These are phyloP conservation scores for Troglohyphantes excavatus DNA, from an alignment of 2,888 invertebrate species.

Conservation along the genomic window DNA sequence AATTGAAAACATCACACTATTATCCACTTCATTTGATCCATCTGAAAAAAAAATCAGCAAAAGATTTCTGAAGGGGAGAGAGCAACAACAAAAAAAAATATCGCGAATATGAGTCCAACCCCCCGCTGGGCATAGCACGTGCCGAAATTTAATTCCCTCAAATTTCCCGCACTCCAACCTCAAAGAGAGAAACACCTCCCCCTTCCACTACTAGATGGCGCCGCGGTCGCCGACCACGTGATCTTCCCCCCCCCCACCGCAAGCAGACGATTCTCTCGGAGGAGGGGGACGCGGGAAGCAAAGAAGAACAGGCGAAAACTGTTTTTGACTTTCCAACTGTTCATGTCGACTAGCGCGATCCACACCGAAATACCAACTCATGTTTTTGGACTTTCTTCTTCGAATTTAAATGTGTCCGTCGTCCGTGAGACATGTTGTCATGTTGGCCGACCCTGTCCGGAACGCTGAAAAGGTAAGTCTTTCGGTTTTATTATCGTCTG, in stretches of 20 bases:
- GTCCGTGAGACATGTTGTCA: constrained; percentile 64
- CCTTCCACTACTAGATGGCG: constrained; percentile 62
- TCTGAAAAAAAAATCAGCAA: not conserved
- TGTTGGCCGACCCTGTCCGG: constrained; percentile 38
- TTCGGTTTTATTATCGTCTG: constrained; percentile 8
- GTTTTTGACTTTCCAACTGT: constrained; percentile 76
- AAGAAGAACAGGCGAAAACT: constrained; percentile 75
- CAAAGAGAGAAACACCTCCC: constrained; percentile 23
- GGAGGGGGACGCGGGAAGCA: constrained; percentile 44
- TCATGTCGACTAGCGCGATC: constrained; percentile 64
- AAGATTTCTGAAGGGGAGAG: not conserved
- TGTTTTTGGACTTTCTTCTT: constrained; percentile 49
- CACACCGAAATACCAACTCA: constrained; percentile 36
- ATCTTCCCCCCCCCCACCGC: too few species aligned
- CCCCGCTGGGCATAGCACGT: constrained; percentile 40
- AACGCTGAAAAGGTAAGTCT: constrained; percentile 62
- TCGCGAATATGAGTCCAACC: not conserved
- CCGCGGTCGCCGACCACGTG: constrained; percentile 56
- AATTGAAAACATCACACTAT: too few species aligned
- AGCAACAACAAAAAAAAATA: not conserved
- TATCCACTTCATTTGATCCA: too few species aligned
- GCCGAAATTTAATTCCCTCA: constrained; percentile 67
- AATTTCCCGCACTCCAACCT: constrained; percentile 71
- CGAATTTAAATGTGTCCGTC: constrained; percentile 18
- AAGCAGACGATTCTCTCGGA: constrained; percentile 61